Evolutionary conservation across 2,113 vertebrate species (phyloP).

Genomic region (Hypanus sabinus): DNA sequence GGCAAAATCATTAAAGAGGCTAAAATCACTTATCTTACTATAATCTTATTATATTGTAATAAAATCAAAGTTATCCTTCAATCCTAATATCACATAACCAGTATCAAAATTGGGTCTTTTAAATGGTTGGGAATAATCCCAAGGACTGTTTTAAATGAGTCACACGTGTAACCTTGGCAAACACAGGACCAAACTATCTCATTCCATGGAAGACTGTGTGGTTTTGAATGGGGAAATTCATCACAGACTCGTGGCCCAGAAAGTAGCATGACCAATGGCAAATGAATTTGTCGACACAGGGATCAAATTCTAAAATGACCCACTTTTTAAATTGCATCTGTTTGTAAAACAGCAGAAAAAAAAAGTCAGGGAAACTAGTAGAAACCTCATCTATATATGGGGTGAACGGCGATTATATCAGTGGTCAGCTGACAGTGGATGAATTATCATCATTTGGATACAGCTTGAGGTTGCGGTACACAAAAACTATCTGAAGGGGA

Average conservation of each 20-base stretch:
- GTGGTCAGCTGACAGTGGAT: too few species aligned
- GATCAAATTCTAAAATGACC: not conserved
- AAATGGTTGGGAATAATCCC: not conserved
- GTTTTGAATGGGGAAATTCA: not conserved
- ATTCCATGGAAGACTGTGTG: not conserved
- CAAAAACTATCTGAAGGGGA: too few species aligned
- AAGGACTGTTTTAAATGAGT: constrained; percentile 10
- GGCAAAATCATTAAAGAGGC: not conserved
- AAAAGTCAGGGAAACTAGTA: not conserved
- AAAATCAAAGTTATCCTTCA: not conserved
- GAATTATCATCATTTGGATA: too few species aligned
- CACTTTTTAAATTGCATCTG: not conserved
- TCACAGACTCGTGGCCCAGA: not conserved
- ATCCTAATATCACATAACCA: not conserved
- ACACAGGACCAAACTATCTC: not conserved
- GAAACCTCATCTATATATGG: too few species aligned
- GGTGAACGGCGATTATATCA: too few species aligned
- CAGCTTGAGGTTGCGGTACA: too few species aligned
- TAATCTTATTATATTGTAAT: not conserved
- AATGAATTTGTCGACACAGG: not conserved
- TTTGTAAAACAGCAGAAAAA: not conserved
- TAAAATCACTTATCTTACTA: not conserved
- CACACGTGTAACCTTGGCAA: constrained; percentile 2
- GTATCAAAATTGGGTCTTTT: not conserved
- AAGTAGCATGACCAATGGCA: not conserved